These are phyloP conservation scores for Eristalis pertinax DNA, from an alignment of 2,888 invertebrate species.

Conservation along the genomic window DNA sequence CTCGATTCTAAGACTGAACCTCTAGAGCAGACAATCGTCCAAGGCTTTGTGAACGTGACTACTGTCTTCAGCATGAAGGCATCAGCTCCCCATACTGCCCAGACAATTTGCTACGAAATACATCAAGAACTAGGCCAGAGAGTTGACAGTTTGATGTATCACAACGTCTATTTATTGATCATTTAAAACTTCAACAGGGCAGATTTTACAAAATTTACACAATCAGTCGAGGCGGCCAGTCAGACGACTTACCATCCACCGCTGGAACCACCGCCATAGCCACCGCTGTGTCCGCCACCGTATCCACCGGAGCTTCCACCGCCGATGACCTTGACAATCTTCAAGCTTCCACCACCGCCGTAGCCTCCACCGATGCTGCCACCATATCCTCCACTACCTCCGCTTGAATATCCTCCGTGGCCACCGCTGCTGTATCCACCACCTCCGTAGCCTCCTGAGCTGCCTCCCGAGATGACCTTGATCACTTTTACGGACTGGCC, in stretches of 20 bases:
- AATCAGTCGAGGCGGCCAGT: slow-evolving; percentile 9
- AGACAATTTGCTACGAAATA: neutral
- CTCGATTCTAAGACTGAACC: too few relatives aligned
- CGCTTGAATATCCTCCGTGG: slow-evolving; percentile 25
- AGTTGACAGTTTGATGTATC: neutral
- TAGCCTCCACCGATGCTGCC: slow-evolving; percentile 20
- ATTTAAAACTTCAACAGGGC: neutral
- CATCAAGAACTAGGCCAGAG: neutral
- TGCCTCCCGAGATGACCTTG: neutral
- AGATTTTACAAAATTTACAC: slow-evolving; percentile 51
- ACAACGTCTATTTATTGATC: neutral
- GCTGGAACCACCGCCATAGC: slow-evolving; percentile 16
- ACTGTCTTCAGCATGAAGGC: neutral
- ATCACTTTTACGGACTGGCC: neutral
- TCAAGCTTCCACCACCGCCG: slow-evolving; percentile 68
- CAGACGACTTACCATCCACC: slow-evolving; percentile 40
- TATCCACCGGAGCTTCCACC: slow-evolving; percentile 66
- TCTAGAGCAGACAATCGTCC: too few relatives aligned
- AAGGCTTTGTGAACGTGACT: too few relatives aligned
- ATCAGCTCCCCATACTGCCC: too few relatives aligned
- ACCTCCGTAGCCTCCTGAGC: slow-evolving; percentile 23
- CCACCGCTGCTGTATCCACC: slow-evolving; percentile 36
- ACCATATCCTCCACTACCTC: slow-evolving; percentile 35
- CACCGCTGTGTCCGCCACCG: slow-evolving; percentile 66
- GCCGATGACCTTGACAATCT: slow-evolving; percentile 56